Evolutionary conservation across 2,113 vertebrate genomes (phyloP).

Genomic region (Strix aluco): DNA sequence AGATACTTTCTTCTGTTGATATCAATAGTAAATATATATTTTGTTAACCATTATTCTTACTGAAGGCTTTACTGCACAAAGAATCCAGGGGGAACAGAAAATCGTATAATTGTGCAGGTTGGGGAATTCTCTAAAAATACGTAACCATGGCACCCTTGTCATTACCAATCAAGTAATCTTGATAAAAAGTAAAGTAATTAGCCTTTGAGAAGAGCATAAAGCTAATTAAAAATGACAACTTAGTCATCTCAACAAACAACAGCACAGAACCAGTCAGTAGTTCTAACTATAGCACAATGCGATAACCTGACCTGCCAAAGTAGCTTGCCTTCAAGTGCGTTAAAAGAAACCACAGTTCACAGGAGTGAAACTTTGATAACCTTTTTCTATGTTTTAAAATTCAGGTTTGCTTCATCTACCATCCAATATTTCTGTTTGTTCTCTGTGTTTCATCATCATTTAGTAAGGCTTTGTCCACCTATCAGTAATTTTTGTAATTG

Average conservation of each 20-base stretch:
- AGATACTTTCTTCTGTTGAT: conserved; percentile 20
- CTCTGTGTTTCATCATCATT: neutral
- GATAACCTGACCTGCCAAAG: conserved; percentile 38
- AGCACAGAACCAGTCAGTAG: conserved; percentile 31
- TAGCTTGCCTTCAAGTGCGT: neutral
- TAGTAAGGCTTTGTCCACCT: neutral
- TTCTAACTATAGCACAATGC: neutral
- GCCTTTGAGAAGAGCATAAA: conserved; percentile 73
- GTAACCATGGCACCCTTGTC: conserved; percentile 75
- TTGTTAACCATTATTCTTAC: conserved; percentile 48
- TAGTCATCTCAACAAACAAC: conserved; percentile 74
- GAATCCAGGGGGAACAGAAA: conserved; percentile 56
- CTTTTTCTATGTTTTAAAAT: neutral
- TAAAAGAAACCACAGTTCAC: neutral
- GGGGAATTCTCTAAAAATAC: conserved; percentile 71
- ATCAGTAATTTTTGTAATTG: neutral
- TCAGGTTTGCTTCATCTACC: neutral
- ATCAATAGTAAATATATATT: conserved; percentile 60
- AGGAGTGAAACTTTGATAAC: neutral
- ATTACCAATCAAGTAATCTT: conserved; percentile 79
- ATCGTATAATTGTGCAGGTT: conserved; percentile 47
- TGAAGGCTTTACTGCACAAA: conserved; percentile 61
- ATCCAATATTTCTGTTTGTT: neutral
- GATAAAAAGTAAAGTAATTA: conserved; percentile 81
- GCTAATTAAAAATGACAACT: conserved; percentile 83